Evolutionary conservation across 1,140 invertebrate genomes (phyloP), one percentile per base, ranked within the genome.

Genomic region (Pachyrhynchus sulphureomaculatus): DNA sequence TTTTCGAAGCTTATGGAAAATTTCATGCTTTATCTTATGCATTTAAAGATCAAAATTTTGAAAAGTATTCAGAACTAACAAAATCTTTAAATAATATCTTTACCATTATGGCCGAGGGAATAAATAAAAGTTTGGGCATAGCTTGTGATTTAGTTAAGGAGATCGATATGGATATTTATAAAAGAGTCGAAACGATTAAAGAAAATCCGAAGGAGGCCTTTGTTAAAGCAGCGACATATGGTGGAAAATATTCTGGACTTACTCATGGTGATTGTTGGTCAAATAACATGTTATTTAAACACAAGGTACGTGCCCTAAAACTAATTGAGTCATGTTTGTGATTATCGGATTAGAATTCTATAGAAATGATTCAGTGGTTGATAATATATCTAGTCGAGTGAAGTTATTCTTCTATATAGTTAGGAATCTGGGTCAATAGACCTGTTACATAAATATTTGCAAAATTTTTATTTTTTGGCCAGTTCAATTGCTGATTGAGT

Each of bases 11-110:
- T 0, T 68, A 66, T 9, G 67, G 59, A 24, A 59, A 64, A 37
- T 62, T 56, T 24, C 67, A 69, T 49, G 67, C 57, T 13, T 13
- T 63, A 20, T 79, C 79, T 0, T 76, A 79, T 62, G 77, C 77
- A 0, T 69, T 80, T 26, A 81, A 78, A 61, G 62, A 75, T 12
- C 69, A 73, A 29, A 64, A 76, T 29, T 68, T 67, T 6, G 68
- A 75, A 29, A 62, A 32, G 21, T 66, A 48, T 36, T 13, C 34
- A 23, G 29, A 33, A 45, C 12, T 56, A 1, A 33, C 32, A 0
- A 44, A 20, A 24, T 8, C 17, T 4, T 18, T 47, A 70, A 34
- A 33, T 41, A 36, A 58, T 45, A 15, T 67, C 76, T 81, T 79
- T 15, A 41, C 26, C 1, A 29, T 29, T 29, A 1, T 21, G 47